phyloP scores from a whole-genome alignment of 2,888 invertebrate genomes.

The Anthophora plumipes region DNA sequence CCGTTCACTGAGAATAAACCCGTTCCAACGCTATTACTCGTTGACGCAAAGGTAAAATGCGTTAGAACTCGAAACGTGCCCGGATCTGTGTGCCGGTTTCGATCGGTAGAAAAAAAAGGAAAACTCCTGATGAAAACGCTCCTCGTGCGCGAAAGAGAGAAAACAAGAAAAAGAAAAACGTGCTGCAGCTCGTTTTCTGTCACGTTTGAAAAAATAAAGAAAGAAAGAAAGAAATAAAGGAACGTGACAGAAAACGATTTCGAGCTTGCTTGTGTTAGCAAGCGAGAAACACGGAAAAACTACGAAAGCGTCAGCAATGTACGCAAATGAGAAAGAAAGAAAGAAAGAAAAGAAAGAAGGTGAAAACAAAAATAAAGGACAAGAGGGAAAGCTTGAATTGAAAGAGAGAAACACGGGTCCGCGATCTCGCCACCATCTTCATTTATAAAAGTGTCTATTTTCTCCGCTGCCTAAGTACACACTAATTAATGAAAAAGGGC shows the following conservation, averaged over 20 bases:
- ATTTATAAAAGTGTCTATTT: constrained; percentile 77
- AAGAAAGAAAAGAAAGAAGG: neutral
- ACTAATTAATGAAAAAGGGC: constrained; percentile 62
- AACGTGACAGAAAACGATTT: neutral
- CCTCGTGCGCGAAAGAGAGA: neutral
- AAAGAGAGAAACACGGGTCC: constrained; percentile 57
- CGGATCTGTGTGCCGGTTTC: constrained; percentile 50
- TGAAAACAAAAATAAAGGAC: neutral
- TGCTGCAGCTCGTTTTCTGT: constrained; percentile 1
- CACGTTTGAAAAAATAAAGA: too few relatives aligned
- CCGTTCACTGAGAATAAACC: constrained; percentile 8
- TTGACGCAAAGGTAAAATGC: constrained; percentile 1
- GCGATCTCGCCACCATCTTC: constrained; percentile 72
- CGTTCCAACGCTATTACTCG: constrained; percentile 7
- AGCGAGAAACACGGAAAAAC: neutral
- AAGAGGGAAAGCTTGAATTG: neutral
- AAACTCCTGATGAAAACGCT: constrained; percentile 19
- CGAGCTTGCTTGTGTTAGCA: neutral
- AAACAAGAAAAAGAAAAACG: too few relatives aligned
- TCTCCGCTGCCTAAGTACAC: constrained; percentile 75
- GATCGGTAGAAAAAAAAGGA: constrained; percentile 24
- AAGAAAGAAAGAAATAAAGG: neutral
- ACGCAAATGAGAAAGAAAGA: neutral
- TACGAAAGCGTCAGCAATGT: constrained; percentile 1
- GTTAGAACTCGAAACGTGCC: constrained; percentile 33